Conservation (phyloP, 2,113 vertebrate genomes). For the Montifringilla adamsi region DNA sequence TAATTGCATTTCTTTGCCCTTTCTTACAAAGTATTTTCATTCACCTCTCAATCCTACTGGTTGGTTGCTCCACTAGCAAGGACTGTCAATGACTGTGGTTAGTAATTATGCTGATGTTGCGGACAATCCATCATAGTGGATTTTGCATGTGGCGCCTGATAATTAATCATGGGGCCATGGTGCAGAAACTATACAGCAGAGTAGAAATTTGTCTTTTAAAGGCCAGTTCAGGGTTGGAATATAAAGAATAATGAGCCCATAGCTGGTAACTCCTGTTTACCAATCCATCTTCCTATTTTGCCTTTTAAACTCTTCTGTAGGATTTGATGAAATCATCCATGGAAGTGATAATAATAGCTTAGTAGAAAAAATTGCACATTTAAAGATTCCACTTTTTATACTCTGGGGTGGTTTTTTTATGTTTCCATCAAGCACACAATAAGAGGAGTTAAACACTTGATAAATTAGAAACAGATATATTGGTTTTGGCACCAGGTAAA, state of each 20-base stretch:
- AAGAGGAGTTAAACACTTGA: background rate
- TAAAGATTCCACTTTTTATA: background rate
- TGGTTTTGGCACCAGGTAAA: background rate
- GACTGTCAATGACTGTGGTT: constrained; percentile 43
- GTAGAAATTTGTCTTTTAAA: constrained; percentile 73
- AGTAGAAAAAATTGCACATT: background rate
- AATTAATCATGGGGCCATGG: constrained; percentile 65
- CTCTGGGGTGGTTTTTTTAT: background rate
- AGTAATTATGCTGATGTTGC: constrained; percentile 55
- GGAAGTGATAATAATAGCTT: background rate
- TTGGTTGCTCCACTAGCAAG: constrained; percentile 24
- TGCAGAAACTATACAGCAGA: constrained; percentile 38
- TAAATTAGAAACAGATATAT: background rate
- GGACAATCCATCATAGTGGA: constrained; percentile 61
- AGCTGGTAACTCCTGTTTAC: constrained; percentile 50
- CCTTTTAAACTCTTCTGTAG: background rate
- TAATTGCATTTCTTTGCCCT: background rate
- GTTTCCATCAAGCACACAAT: background rate
- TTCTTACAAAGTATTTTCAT: constrained; percentile 3
- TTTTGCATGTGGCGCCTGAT: constrained; percentile 56
- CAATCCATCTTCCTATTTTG: constrained; percentile 45
- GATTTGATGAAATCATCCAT: background rate
- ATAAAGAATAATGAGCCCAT: constrained; percentile 59
- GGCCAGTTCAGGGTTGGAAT: constrained; percentile 51
- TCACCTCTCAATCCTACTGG: background rate